Evolutionary conservation across 2,888 invertebrate genomes (phyloP), one percentile per base, ranked within the genome.

Genomic region (Aethes cnicana): DNA sequence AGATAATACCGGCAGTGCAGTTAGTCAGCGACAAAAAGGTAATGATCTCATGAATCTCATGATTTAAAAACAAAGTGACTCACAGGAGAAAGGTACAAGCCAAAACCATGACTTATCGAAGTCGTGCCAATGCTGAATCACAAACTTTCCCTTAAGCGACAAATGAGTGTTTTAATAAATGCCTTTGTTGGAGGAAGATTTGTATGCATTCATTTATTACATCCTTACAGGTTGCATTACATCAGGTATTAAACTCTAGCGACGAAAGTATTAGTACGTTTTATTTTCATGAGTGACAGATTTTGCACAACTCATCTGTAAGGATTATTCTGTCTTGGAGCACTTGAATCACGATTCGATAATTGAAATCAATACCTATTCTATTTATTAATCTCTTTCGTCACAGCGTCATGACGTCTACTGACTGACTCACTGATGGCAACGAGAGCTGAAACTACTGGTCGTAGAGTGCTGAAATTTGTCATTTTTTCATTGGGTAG

Each of bases 121-220:
- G 58, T 62, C 61, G 61, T 68, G 64, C 58, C 54, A 57, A 61
- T 57, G 53, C 61, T 62, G 61, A 68, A 62, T 68, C 66, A 62
- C 59, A 57, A 47, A 67, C 75, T 76, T 76, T 76, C 74, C 66
- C 47, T 21, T 47, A 21, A 57, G 59, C 61, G 62, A 65, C 62
- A 65, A 68, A 62, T 65, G 56, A 53, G 46, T 56, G 57, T 54
- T 52, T 47, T 56, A 59, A 55, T 53, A 57, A n/a, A 16, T 18
- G 32, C 39, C 44, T 52, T 33, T 46, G 52, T 46, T 46, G 6
- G 20, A 30, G 26, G 37, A 25, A 26, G 32, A 39, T 39, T 35
- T 26, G 16, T 46, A 33, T 37, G 36, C 11, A 18, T 43, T 17
- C 35, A 50, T 33, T 49, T 18, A 21, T 49, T 20, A 26, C 18